A percentile compares a stretch with the other conserved stretches of the same genome.
These are phyloP conservation scores for Catagonus wagneri DNA, from an alignment of 2,113 vertebrate species.

Conservation along the genomic window DNA sequence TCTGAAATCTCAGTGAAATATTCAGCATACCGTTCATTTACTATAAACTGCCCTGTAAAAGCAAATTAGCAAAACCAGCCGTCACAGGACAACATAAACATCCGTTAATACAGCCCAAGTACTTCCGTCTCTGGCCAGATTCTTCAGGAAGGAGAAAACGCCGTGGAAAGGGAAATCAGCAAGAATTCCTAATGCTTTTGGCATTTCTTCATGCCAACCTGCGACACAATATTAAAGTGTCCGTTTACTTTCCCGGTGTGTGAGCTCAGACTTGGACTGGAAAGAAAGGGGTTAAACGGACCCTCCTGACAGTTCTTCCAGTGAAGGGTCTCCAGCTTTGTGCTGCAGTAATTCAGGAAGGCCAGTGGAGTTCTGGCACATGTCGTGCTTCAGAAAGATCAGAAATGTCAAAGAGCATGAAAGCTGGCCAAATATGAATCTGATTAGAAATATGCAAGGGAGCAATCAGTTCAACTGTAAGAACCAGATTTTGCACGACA, in stretches of 20 bases:
- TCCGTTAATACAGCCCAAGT: conserved; percentile 74
- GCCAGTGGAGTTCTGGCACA: conserved; percentile 5
- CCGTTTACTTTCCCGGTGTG: background rate
- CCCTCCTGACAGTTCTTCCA: conserved; percentile 36
- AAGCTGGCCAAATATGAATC: conserved; percentile 25
- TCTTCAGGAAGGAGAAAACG: conserved; percentile 54
- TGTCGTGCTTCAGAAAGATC: conserved; percentile 20
- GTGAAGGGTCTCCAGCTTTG: background rate
- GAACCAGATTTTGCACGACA: background rate
- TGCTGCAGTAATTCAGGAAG: background rate
- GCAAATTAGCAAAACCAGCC: conserved; percentile 88
- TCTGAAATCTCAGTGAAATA: conserved; percentile 88
- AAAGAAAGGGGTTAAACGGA: conserved; percentile 47
- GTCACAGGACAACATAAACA: conserved; percentile 86
- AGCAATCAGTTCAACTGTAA: background rate
- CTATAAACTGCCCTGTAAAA: conserved; percentile 89
- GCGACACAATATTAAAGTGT: background rate
- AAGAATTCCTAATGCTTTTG: background rate
- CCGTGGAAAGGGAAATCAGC: background rate
- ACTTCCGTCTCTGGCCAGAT: conserved; percentile 30
- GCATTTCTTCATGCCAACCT: background rate
- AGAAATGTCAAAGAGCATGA: conserved; percentile 58
- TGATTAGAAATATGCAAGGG: conserved; percentile 44
- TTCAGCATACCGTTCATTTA: conserved; percentile 87
- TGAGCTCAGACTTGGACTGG: background rate